These are phyloP conservation scores for Monodelphis domestica DNA, from an alignment of 2,797 vertebrate species.

Conservation along the genomic window DNA sequence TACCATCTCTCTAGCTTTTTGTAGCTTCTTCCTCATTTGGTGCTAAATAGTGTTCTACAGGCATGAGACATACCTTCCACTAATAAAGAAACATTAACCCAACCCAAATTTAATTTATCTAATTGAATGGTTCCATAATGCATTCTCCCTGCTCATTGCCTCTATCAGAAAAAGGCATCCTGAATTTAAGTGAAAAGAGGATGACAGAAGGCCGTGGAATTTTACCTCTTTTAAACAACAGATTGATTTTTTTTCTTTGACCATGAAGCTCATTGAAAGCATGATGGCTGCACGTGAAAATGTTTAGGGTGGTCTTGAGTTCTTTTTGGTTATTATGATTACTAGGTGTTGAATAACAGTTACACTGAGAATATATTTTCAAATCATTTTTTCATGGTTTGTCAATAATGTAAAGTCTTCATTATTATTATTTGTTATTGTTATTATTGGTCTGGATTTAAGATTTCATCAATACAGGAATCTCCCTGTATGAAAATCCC, in stretches of 20 bases:
- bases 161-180: conserved; percentile 79
- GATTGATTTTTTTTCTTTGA: conserved; percentile 28
- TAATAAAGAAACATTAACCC: conserved; percentile 82
- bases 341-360: conserved; percentile 7
- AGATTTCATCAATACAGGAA: background rate
- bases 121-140: conserved; percentile 73
- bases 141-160: conserved; percentile 74
- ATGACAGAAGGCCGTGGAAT: conserved; percentile 57
- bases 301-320: background rate
- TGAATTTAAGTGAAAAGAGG: conserved; percentile 69
- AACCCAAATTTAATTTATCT: conserved; percentile 77
- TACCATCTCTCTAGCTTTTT: conserved; percentile 86
- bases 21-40: conserved; percentile 86
- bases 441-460: background rate
- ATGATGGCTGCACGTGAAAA: background rate
- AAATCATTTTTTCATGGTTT: background rate
- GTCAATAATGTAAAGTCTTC: background rate
- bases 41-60: conserved; percentile 84
- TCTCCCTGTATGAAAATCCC: background rate
- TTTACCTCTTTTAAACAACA: conserved; percentile 65
- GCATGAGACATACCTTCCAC: conserved; percentile 85
- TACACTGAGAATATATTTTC: background rate
- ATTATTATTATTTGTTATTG: background rate
- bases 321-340: background rate
- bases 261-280: conserved; percentile 29